Evolutionary conservation across 2,113 vertebrate genomes (phyloP).

Genomic region (Eudorcas thomsonii): DNA sequence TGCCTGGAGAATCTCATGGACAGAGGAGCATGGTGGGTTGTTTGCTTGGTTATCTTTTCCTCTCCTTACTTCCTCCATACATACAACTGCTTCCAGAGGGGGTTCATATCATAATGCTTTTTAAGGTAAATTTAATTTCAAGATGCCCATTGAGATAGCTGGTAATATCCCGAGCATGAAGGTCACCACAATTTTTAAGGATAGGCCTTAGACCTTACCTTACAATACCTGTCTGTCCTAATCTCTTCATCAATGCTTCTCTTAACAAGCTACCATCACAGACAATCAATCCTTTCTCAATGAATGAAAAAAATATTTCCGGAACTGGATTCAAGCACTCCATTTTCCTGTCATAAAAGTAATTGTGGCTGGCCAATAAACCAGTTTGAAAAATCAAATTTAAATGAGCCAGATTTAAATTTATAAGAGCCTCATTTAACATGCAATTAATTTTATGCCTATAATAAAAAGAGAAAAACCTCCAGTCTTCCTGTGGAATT

Average conservation of each 20-base stretch:
- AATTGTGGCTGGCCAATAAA: slow-evolving; percentile 61
- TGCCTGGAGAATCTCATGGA: not conserved
- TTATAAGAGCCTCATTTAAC: slow-evolving; percentile 69
- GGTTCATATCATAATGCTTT: not conserved
- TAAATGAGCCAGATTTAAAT: slow-evolving; percentile 70
- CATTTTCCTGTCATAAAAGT: slow-evolving; percentile 59
- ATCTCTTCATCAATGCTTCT: not conserved
- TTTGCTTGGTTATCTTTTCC: not conserved
- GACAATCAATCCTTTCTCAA: not conserved
- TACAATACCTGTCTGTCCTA: not conserved
- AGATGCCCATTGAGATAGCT: not conserved
- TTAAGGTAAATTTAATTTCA: not conserved
- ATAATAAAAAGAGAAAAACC: slow-evolving; percentile 63
- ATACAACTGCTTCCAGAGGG: not conserved
- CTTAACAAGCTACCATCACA: not conserved
- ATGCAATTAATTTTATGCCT: slow-evolving; percentile 67
- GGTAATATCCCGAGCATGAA: not conserved
- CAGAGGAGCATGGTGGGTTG: not conserved
- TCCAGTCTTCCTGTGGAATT: slow-evolving; percentile 46
- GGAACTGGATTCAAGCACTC: slow-evolving; percentile 17
- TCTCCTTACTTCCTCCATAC: not conserved
- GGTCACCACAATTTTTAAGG: not conserved
- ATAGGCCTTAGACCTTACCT: not conserved
- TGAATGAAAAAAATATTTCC: slow-evolving; percentile 44
- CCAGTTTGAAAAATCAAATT: slow-evolving; percentile 66